Evolutionary conservation across 1,140 invertebrate species (phyloP).

Genomic region (Cotesia chilonis): DNA sequence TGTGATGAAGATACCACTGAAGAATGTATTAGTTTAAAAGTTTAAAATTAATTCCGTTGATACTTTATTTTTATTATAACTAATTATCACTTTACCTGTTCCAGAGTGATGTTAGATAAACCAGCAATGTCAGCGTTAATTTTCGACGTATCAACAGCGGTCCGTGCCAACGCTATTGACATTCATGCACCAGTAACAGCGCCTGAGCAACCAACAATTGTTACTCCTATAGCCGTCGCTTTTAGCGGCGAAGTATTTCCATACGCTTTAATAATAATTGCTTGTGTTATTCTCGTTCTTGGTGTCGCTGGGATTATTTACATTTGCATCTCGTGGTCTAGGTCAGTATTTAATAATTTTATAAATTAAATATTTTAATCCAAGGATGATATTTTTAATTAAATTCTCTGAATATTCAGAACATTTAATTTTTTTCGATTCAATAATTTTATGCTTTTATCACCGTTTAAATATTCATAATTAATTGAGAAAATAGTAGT

Average conservation of each 20-base stretch:
- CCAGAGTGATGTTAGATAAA: conserved; percentile 68
- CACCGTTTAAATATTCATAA: no score
- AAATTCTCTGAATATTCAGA: no score
- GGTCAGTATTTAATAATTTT: conserved; percentile 66
- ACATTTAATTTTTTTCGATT: no score
- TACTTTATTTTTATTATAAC: neutral
- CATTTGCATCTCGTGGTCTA: conserved; percentile 91
- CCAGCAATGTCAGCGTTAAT: conserved; percentile 72
- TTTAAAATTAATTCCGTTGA: no score
- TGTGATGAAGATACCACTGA: no score
- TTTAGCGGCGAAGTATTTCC: conserved; percentile 81
- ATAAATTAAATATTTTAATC: no score
- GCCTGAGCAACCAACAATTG: conserved; percentile 57
- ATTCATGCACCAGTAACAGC: conserved; percentile 73
- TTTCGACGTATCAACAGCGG: conserved; percentile 71
- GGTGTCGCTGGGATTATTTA: conserved; percentile 88
- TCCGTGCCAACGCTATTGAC: conserved; percentile 73
- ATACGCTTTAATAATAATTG: conserved; percentile 86
- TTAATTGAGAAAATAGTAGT: no score
- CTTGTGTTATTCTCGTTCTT: conserved; percentile 85
- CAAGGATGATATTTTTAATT: no score
- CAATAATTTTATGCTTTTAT: no score
- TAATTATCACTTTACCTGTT: conserved; percentile 42
- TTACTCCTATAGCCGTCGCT: conserved; percentile 69
- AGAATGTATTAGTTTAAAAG: no score